Conservation (phyloP, 2,888 invertebrate genomes). For the Pollenia amentaria region DNA sequence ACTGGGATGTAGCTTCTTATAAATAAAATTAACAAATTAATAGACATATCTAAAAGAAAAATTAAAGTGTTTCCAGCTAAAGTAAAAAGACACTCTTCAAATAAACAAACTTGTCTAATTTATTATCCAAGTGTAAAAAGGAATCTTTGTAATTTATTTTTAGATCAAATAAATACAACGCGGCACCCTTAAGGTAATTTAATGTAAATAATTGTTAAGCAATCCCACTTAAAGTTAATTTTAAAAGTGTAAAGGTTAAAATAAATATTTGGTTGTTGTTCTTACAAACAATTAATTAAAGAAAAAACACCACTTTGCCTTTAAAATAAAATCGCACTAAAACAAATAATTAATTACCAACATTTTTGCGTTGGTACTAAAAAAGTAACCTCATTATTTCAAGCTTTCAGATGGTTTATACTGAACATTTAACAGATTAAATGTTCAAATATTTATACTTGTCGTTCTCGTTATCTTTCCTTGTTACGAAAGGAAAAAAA, state of each 20-base stretch:
- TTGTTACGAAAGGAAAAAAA: not conserved
- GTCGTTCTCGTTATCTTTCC: not conserved
- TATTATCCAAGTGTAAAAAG: too few species aligned
- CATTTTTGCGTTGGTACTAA: not conserved
- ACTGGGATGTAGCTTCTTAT: too few species aligned
- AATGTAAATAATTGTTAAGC: not conserved
- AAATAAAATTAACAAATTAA: too few species aligned
- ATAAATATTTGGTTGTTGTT: not conserved
- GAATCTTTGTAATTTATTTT: not conserved
- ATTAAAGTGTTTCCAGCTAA: too few species aligned
- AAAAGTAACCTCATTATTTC: not conserved
- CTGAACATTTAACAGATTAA: not conserved
- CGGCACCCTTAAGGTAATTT: not conserved
- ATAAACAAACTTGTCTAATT: too few species aligned
- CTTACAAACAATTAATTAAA: not conserved
- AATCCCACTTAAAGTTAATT: not conserved
- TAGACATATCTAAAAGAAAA: too few species aligned
- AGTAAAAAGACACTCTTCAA: too few species aligned
- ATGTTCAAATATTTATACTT: not conserved
- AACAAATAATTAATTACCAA: constrained; percentile 2
- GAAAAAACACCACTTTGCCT: not conserved
- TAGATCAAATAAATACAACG: not conserved
- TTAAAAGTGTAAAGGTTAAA: not conserved
- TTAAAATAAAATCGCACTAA: not conserved
- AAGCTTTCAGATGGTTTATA: not conserved